Percentiles rank a stretch among this genome's conserved stretches.
Conservation (phyloP, 2,113 vertebrate species). For the Eretmodus cyanostictus region DNA sequence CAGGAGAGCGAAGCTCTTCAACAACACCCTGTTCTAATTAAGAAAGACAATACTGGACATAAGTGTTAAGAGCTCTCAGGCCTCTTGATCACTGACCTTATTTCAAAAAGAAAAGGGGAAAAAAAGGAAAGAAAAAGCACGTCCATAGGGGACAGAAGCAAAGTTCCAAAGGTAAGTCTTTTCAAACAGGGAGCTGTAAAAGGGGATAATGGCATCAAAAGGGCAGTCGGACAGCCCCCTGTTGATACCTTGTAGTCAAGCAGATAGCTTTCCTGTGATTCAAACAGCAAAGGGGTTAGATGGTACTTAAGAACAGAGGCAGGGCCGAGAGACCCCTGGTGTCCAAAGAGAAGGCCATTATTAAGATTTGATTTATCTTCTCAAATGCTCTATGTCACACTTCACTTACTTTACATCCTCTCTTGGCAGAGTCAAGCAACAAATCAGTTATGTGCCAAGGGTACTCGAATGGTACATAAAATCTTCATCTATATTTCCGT, state of each 20-base stretch:
- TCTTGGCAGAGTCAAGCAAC: constrained; percentile 42
- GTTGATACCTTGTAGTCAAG: not conserved
- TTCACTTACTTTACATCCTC: constrained; percentile 52
- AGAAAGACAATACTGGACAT: not conserved
- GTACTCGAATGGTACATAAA: constrained; percentile 62
- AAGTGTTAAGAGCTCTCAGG: not conserved
- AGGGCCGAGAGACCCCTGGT: constrained; percentile 13
- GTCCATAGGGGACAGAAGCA: not conserved
- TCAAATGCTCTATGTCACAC: constrained; percentile 53
- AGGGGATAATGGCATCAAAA: constrained; percentile 15
- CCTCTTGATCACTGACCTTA: not conserved
- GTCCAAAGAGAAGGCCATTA: constrained; percentile 18
- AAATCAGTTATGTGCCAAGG: constrained; percentile 45
- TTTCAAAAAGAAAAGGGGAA: not conserved
- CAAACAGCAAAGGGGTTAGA: constrained; percentile 27
- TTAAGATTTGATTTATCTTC: constrained; percentile 59
- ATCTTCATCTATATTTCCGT: constrained; percentile 51
- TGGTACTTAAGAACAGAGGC: constrained; percentile 2
- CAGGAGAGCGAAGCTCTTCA: constrained; percentile 13
- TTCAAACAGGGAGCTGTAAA: constrained; percentile 1
- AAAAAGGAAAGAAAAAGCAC: not conserved
- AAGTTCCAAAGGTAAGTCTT: not conserved
- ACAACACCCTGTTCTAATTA: not conserved
- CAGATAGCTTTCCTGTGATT: constrained; percentile 26
- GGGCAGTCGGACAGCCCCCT: not conserved